Base-by-base conservation (phyloP, 2,888 invertebrate genomes). In the Morpho helenor region DNA sequence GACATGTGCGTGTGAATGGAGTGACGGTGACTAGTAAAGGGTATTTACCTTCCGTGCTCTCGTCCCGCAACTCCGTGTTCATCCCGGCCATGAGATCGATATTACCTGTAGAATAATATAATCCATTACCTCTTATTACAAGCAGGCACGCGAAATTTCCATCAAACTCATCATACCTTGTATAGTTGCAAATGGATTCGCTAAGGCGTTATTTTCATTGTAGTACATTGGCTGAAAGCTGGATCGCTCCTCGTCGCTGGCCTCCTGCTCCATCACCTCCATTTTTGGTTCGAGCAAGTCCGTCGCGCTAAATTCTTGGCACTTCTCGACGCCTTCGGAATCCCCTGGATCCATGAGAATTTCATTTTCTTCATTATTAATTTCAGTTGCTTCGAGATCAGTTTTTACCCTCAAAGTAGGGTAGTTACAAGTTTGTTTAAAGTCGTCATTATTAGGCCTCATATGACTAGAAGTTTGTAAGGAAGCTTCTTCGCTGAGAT, bases 181-280 rank as follows among this genome's bases (percentile, higher is more conserved):
- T 64, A 90, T 68, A 54, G 89, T 77, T 61, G 91, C 89, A 70
- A 91, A 90, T n/a, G 91, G 90, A 68, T 90, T 91, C 31, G 91
- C 84, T 46, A 91, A 76, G 56, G 88, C 72, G 66, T 86, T 89
- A 64, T 84, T 89, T 68, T 90, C 90, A 66, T 78, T 80, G 73
- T 80, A 88, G 70, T 83, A 89, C 64, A 87, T 76, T 59, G 82
- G 87, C 61, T 82, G 87, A 67, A 84, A 89, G 66, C 69, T 75
- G 49, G 90, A 83, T 61, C 89, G 84, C 71, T 94, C 95, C 68
- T 94, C 94, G 74, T 95, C 95, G 76, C 94, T 94, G 65, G 91
- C 92, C 82, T 90, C 90, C 64, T 87, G 94, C 80, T 95, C 95
- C 76, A 94, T 93, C 68, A 94, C 91, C 89, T 95, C 94, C 84